Base-by-base conservation (phyloP, 2,113 vertebrate genomes). In the Vidua chalybeata region DNA sequence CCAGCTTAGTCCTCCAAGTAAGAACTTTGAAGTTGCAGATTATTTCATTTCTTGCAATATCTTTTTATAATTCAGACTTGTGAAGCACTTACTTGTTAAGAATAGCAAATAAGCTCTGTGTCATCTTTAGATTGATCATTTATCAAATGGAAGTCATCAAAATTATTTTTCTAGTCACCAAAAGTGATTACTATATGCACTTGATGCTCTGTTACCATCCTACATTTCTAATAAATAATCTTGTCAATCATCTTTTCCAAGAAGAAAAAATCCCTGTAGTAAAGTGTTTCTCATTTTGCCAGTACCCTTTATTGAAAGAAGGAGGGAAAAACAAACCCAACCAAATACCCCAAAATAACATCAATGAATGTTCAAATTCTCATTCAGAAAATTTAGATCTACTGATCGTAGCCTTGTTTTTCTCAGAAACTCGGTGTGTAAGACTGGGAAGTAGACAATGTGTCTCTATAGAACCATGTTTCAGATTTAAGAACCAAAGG, bases 1-100 rank as follows among this genome's bases (percentile, higher is more conserved):
- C 95, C 98, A 98, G 10, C 96, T 97, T 31, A 98, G 97, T 85
- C 90, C 97, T 75, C 90, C 97, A 6, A 92, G 98, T 98, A 96
- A 97, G 98, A 91, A 24, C 69, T 72, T 20, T 26, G 31, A 58
- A 48, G 37, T 33, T 37, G 35, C 37, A 63, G 43, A 39, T 87
- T 43, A 43, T 77, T 93, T 15, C 21, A 31, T 84, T 72, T 69
- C 49, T 84, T 90, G 48, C 11, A 41, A 28, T 19, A 33, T 72
- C 30, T 71, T 69, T 46, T n/a, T 52, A 4, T 56, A 73, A 62
- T 61, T 84, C n/a, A 82, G 31, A 82, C 69, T 39, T 58, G 13
- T 62, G 20, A 80, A 41, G 35, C 22, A 45, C 51, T 64, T 87
- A 33, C 26, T 76, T 83, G 21, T 61, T 82, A 59, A 81, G 41